These are phyloP conservation scores for Platyrinchus mystaceus DNA, from an alignment of 2,797 vertebrate species.

Conservation along the genomic window DNA sequence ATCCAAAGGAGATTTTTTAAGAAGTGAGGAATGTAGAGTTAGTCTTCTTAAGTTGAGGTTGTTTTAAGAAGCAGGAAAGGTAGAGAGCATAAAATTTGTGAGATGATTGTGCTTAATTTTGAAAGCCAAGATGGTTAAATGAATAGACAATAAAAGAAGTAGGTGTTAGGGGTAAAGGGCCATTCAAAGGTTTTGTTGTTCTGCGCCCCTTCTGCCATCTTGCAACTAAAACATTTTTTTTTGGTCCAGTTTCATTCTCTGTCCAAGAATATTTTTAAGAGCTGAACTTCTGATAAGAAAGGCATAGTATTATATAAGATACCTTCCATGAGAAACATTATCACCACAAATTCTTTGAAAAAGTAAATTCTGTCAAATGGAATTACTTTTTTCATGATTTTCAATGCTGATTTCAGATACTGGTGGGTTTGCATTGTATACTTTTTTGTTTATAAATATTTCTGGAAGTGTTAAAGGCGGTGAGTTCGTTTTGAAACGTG, in stretches of 20 bases:
- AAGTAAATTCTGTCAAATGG: neutral
- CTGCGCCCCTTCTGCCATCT: neutral
- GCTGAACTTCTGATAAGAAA: neutral
- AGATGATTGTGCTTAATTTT: neutral
- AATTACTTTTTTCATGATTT: neutral
- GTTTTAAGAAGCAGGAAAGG: neutral
- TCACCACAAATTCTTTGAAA: neutral
- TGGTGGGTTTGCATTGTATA: neutral
- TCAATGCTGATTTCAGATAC: neutral
- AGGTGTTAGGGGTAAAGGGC: neutral
- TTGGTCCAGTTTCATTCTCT: neutral
- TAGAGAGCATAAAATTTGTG: fast-evolving
- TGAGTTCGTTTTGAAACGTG: neutral
- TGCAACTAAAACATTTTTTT: neutral
- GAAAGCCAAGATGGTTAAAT: neutral
- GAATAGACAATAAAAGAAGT: neutral
- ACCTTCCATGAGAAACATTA: neutral
- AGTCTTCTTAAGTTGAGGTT: neutral
- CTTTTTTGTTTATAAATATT: neutral
- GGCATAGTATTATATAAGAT: neutral
- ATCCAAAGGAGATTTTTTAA: neutral
- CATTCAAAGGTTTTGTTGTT: neutral
- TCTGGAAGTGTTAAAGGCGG: neutral
- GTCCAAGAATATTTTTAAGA: neutral
- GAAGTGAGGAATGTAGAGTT: neutral